Evolutionary conservation across 2,113 vertebrate species (phyloP).

Genomic region (Argyrosomus japonicus): DNA sequence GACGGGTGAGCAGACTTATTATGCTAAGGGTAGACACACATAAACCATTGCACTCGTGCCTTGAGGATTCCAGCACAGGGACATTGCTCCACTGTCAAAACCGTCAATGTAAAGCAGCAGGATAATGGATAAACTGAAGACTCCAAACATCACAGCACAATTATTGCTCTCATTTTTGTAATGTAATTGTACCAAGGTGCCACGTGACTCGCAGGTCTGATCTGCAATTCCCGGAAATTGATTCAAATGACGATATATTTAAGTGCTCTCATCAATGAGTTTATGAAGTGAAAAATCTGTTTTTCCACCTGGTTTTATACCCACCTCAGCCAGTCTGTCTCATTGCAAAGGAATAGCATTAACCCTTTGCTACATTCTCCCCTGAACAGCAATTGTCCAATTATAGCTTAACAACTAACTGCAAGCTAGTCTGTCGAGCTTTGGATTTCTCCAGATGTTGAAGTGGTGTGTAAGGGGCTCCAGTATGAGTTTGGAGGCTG

Average conservation of each 20-base stretch:
- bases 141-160: background rate
- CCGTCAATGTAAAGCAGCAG: background rate
- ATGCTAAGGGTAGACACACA: background rate
- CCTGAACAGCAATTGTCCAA: background rate
- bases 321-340: background rate
- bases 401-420: background rate
- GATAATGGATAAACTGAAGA: background rate
- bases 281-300: background rate
- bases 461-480: background rate
- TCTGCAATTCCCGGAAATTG: background rate
- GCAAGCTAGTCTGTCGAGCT: background rate
- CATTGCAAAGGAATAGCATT: background rate
- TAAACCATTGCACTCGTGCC: constrained; percentile 19
- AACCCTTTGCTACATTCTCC: background rate
- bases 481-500: background rate
- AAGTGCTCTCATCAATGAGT: background rate
- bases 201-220: background rate
- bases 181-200: background rate
- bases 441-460: too few species aligned
- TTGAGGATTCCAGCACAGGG: constrained; percentile 3
- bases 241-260: background rate
- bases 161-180: background rate
- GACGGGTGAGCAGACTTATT: constrained; percentile 22
- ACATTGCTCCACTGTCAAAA: background rate
- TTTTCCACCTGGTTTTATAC: background rate